Evolutionary conservation across 2,113 vertebrate genomes (phyloP).

Genomic region (Myrmophylax atrothorax): DNA sequence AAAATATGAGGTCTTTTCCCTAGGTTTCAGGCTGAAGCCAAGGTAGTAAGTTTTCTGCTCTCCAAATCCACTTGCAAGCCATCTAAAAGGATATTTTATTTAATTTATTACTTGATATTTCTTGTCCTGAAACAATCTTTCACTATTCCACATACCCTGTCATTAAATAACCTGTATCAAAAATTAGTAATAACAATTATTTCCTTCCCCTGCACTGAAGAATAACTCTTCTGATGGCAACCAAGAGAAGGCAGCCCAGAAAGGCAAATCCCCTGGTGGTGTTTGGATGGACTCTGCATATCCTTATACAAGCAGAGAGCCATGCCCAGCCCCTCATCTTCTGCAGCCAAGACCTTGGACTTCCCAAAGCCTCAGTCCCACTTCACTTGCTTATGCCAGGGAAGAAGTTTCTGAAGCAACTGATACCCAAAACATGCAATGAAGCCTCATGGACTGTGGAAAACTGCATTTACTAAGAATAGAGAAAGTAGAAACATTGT

Average conservation of each 20-base stretch:
- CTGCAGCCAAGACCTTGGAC: background rate
- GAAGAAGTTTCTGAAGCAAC: background rate
- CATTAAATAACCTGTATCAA: background rate
- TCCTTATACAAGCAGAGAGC: background rate
- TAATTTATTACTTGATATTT: background rate
- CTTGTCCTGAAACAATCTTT: background rate
- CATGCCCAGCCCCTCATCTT: rapidly evolving
- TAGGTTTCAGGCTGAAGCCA: background rate
- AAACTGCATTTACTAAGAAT: slow-evolving; percentile 12
- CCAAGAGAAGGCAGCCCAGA: background rate
- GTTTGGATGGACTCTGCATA: background rate
- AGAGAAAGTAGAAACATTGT: background rate
- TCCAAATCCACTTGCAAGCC: background rate
- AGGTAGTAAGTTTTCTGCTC: background rate
- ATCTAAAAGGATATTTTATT: background rate
- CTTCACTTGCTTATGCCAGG: background rate
- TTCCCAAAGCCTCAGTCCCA: background rate
- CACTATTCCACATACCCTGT: background rate
- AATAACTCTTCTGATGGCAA: background rate
- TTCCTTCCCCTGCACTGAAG: background rate
- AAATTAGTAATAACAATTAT: background rate
- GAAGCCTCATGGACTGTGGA: background rate
- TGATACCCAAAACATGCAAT: background rate
- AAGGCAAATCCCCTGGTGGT: background rate
- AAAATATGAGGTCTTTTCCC: background rate